A percentile compares a stretch with the other conserved stretches of the same genome.
These are phyloP conservation scores for Isichthys henryi DNA, from an alignment of 2,113 vertebrate species.

Conservation along the genomic window DNA sequence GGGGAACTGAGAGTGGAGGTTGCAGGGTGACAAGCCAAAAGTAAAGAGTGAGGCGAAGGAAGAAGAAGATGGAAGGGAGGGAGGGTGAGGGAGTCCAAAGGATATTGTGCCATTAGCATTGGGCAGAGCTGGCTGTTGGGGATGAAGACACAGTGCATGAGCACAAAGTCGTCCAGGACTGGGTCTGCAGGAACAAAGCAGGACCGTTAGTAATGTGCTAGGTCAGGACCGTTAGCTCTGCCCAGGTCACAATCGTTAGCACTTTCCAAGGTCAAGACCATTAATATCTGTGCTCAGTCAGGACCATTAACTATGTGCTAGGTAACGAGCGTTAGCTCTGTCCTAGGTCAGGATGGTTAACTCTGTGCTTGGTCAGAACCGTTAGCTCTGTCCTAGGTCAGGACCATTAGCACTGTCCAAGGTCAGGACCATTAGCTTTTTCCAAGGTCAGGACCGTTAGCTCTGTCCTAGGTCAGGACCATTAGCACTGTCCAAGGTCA, in stretches of 20 bases:
- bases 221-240: not conserved
- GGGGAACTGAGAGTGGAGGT: not conserved
- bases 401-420: too few relatives aligned
- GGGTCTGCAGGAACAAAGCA: conserved; percentile 64
- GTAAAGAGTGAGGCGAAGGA: not conserved
- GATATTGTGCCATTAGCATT: conserved; percentile 92
- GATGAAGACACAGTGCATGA: conserved; percentile 96
- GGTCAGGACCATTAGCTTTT: too few relatives aligned
- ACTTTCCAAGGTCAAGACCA: not conserved
- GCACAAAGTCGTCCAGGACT: conserved; percentile 84
- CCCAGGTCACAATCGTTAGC: not conserved
- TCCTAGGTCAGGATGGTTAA: not conserved
- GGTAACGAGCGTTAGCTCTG: too few relatives aligned
- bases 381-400: too few relatives aligned
- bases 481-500: too few relatives aligned
- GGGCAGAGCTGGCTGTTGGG: conserved; percentile 85
- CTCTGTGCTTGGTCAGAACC: not conserved
- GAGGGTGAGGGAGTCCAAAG: conserved; percentile 57
- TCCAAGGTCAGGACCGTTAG: too few relatives aligned
- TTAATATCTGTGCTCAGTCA: not conserved
- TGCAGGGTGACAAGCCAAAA: not conserved
- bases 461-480: too few relatives aligned
- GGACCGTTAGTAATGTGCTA: not conserved
- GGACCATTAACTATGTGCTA: not conserved
- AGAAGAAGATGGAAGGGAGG: not conserved